Base-by-base conservation (phyloP, 1,140 invertebrate species). In the Gonioctena quinquepunctata region DNA sequence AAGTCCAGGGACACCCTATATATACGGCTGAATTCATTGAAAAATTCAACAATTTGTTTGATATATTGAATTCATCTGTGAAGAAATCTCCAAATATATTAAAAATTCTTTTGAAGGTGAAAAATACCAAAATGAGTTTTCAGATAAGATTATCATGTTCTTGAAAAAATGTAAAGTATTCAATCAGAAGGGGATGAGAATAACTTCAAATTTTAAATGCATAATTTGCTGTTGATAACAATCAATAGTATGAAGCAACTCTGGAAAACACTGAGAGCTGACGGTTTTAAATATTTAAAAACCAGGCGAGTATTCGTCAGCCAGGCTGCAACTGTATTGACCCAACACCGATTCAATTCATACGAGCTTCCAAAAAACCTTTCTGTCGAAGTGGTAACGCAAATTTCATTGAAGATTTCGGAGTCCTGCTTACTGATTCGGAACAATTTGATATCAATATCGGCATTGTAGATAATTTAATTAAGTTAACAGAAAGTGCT, bases 181-280 rank as follows among this genome's bases (percentile, higher is more conserved):
- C 19, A 26, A 59, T 59, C 19, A 27, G 59, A 16, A 68, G 2
- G 7, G 19, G 26, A 22, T 19, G 21, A 21, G 59, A 7, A 33
- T 67, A 19, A 49, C 28, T 48, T 33, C 6, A 11, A 57, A 33
- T 57, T 1, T 13, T 28, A 49, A 60, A 50, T 48, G 49, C 11
- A 28, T 22, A 11, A 69, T 27, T 33, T 69, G 61, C 52, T 69
- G 68, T 33, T 33, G 28, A 33, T 69, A 18, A 62, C 42, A 52
- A 63, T 49, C 25, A 27, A 57, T 21, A 23, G 26, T 61, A 18
- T 69, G 4, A 69, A 69, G 21, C 48, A 60, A 21, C n/a, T 22
- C 8, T 28, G n/a, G 22, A 18, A 60, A 60, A 60, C 18, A 50
- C 21, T 54, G 60, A 52, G 7, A 59, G 59, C 8, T 42, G 33